phyloP scores from a whole-genome alignment of 2,888 invertebrate species.

The Listrodromus nycthemerus region DNA sequence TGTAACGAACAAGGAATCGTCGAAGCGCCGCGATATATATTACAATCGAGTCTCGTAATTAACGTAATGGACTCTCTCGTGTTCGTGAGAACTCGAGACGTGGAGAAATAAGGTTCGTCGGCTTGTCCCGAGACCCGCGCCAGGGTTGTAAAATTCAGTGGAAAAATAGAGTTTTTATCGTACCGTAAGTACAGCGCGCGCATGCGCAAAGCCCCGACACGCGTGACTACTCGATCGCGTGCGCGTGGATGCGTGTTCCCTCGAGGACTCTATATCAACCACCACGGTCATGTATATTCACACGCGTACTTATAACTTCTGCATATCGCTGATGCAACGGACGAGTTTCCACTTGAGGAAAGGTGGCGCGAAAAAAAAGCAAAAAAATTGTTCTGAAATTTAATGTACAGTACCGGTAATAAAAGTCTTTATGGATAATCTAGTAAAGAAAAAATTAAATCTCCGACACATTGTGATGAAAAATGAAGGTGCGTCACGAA shows the following conservation, averaged over 20 bases:
- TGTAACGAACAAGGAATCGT: conserved; percentile 28
- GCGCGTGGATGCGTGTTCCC: conserved; percentile 34
- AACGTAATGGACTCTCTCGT: conserved; percentile 32
- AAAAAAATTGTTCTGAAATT: no score
- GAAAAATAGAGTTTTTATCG: conserved; percentile 21
- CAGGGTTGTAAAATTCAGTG: not conserved
- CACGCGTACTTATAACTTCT: not conserved
- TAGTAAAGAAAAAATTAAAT: no score
- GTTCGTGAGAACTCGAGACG: conserved; percentile 44
- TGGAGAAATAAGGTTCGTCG: conserved; percentile 15
- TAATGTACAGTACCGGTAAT: no score
- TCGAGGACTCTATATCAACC: not conserved
- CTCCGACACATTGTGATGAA: no score
- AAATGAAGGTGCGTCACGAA: no score
- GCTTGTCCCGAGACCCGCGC: not conserved
- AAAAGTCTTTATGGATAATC: no score
- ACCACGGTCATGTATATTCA: not conserved
- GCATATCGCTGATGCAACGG: not conserved
- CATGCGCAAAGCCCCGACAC: conserved; percentile 25
- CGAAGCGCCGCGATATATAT: conserved; percentile 16
- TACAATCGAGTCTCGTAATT: conserved; percentile 47
- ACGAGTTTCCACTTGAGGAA: not conserved
- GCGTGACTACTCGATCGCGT: conserved; percentile 53
- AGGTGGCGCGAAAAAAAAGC: no score
- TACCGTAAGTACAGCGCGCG: not conserved